Conservation (phyloP, 2,797 vertebrate genomes). For the Gallinago stenura region DNA sequence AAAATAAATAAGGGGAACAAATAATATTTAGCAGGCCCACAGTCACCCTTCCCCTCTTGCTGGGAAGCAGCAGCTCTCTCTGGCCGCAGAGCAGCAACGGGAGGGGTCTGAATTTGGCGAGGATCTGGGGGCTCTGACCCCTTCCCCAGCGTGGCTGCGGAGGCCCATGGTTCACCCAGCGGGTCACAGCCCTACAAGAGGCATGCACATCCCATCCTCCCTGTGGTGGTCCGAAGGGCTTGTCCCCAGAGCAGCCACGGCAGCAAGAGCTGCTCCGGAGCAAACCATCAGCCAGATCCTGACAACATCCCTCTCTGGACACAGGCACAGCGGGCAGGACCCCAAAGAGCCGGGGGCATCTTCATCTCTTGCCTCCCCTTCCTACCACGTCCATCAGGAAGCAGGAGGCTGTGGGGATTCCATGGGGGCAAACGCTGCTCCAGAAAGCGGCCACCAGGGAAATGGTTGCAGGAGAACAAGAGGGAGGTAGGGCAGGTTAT, state of each 20-base stretch:
- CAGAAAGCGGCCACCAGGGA: not conserved
- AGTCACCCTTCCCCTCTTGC: not conserved
- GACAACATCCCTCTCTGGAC: not conserved
- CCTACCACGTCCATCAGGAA: accelerated
- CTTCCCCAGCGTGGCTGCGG: not conserved
- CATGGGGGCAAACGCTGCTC: not conserved
- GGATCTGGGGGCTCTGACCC: not conserved
- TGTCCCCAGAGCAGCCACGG: accelerated
- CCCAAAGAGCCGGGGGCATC: accelerated
- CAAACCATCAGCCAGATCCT: accelerated
- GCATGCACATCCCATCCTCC: not conserved
- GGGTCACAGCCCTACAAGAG: not conserved
- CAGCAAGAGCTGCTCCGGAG: not conserved
- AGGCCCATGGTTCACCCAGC: not conserved
- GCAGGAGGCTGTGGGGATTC: not conserved
- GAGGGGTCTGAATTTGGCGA: not conserved
- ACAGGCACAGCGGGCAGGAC: not conserved
- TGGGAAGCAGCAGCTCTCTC: not conserved
- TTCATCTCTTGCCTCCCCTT: not conserved
- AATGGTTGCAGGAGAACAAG: not conserved
- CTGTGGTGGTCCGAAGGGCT: not conserved
- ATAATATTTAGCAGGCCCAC: conserved; percentile 63
- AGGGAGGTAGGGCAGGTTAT: not conserved
- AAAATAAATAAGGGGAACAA: conserved; percentile 63
- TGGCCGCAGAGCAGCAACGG: not conserved